Evolutionary conservation across 2,888 invertebrate species (phyloP), one percentile per base, ranked within the genome.

Genomic region (Mycalesis mineus): DNA sequence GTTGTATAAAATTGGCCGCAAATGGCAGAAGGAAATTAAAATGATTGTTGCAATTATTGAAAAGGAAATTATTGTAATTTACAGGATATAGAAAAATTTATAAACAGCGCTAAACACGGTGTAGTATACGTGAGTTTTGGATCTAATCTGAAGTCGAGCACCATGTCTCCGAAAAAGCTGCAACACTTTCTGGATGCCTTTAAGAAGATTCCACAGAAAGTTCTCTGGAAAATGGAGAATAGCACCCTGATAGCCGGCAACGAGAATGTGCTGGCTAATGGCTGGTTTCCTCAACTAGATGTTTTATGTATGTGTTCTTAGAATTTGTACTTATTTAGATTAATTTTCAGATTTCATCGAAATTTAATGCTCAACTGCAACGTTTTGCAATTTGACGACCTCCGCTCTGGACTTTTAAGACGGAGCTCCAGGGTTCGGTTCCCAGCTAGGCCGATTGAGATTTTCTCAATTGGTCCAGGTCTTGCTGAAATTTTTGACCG

Each of bases 181-280:
- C 72, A 86, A 7, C 83, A 84, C 17, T 92, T 95, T 61, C 60
- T 94, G 13, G 82, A 84, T 0, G 94, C 92, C 0, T 91, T 95
- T 62, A 78, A 84, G 1, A 84, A 84, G 51, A 81, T 95, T 53
- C 91, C 93, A 0, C 91, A 94, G 68, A 92, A 92, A 63, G 91
- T 95, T 0, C 79, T 95, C 17, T 95, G 94, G 94, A 95, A 95
- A 80, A 93, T 93, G 91, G 94, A 94, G 70, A 89, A 91, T 50
- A 92, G 91, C 0, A 83, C 88, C 3, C 75, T 92, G 69, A 88
- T 87, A 63, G 81, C 78, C 0, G 87, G 82, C 15, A 82, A 92
- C 62, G 91, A 92, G 0, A 93, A 94, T 65, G 83, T 94, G 0
- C 86, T 91, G 69, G 77, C 91, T 2, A 82, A 80, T 57, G 90